These are phyloP conservation scores for Glaucomys volans DNA, from an alignment of 2,113 vertebrate genomes.

Conservation along the genomic window DNA sequence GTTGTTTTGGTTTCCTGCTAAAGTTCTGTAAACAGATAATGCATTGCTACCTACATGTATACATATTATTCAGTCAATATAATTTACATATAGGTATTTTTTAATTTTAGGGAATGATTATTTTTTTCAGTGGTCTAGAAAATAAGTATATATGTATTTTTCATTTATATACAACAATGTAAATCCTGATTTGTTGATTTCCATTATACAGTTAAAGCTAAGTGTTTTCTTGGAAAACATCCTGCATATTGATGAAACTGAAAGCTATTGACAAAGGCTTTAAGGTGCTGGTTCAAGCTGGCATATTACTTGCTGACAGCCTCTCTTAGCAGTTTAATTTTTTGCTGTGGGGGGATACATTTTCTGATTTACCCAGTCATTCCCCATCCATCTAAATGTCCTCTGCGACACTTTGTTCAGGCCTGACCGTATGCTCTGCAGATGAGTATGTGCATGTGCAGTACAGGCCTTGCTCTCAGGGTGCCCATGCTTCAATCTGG, in stretches of 20 bases:
- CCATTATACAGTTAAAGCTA: not conserved
- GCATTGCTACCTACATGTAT: not conserved
- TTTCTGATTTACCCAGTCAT: not conserved
- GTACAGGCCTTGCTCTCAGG: not conserved
- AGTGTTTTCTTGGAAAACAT: slow-evolving; percentile 26
- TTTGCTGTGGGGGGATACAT: not conserved
- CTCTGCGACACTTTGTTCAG: not conserved
- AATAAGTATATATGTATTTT: not conserved
- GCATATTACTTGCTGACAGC: not conserved
- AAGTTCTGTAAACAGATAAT: not conserved
- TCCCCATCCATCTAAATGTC: not conserved
- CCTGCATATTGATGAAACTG: not conserved
- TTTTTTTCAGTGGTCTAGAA: slow-evolving; percentile 39
- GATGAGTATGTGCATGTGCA: fast-evolving
- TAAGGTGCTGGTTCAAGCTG: not conserved
- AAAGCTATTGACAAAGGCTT: not conserved
- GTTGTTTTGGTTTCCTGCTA: not conserved
- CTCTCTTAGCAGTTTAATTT: not conserved
- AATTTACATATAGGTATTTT: slow-evolving; percentile 5
- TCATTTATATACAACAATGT: not conserved
- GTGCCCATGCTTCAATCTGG: not conserved
- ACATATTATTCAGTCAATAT: not conserved
- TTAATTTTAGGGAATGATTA: not conserved
- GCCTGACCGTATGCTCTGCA: not conserved
- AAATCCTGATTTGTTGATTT: slow-evolving; percentile 22